A percentile compares a stretch with the other conserved stretches of the same genome.
phyloP scores from a whole-genome alignment of 35 echinoderm and acorn worm genomes.

The Hemicentrotus pulcherrimus region DNA sequence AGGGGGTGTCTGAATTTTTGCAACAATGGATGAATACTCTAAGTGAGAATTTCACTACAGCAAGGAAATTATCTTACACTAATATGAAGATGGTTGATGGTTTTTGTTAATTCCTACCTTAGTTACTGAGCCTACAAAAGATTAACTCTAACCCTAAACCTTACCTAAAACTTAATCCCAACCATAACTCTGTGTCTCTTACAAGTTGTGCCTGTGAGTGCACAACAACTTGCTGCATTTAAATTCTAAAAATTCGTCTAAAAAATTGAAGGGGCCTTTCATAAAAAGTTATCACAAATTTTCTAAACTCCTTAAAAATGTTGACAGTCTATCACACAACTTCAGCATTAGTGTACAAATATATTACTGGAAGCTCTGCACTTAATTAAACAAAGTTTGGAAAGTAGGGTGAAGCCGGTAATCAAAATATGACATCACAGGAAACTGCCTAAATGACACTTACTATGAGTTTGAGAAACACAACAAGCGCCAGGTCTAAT shows the following conservation, averaged over 20 bases:
- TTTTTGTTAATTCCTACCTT: too few relatives aligned
- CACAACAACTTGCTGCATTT: too few relatives aligned
- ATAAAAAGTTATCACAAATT: neutral
- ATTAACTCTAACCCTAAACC: too few relatives aligned
- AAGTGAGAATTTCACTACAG: too few relatives aligned
- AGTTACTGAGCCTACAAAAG: too few relatives aligned
- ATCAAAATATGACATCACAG: slow-evolving; percentile 5
- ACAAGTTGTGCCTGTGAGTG: too few relatives aligned
- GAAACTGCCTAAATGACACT: neutral
- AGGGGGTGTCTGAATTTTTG: neutral
- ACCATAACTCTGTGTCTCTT: too few relatives aligned
- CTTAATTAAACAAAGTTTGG: neutral
- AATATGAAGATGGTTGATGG: too few relatives aligned
- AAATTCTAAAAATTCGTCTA: too few relatives aligned
- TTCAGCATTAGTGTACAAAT: neutral
- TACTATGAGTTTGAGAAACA: neutral
- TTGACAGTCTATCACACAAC: neutral
- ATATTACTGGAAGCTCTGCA: neutral
- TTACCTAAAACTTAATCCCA: too few relatives aligned
- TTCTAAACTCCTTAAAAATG: neutral
- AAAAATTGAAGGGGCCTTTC: too few relatives aligned
- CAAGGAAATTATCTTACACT: too few relatives aligned
- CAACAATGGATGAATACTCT: neutral
- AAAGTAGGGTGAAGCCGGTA: neutral
- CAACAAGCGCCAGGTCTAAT: neutral